Evolutionary conservation across 2,113 vertebrate genomes (phyloP), one percentile per base, ranked within the genome.

Genomic region (Pluvianellus socialis): DNA sequence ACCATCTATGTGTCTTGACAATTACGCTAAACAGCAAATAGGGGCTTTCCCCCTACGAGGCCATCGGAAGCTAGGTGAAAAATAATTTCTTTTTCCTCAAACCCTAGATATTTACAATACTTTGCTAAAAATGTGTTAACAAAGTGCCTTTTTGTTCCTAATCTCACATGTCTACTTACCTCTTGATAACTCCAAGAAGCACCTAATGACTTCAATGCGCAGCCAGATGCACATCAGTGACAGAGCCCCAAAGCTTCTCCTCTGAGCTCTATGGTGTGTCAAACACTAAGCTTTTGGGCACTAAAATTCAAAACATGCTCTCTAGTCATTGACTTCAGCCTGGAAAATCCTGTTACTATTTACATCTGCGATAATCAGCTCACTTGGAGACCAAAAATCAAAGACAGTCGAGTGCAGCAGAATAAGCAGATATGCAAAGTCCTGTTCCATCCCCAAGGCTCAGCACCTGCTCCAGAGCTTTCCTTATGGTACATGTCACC

Each of bases 151-250:
- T 79, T n/a, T 58, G 11, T 22, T 63, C 38, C 22, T 33, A 5
- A 24, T 32, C 42, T 62, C 18, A 17, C 17, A 2, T 1, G 1
- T 49, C 47, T 52, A 10, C 42, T 70, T 6, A 15, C 13, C 61
- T 53, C 45, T 24, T 66, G 22, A 10, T 42, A 44, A 9, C n/a
- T 28, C 38, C 55, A 33, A 44, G 80, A 19, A 65, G n/a, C 2
- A 0, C 16, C 62, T 12, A 3, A 10, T 8, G 18, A 4, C 65
- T 47, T 62, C 56, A 14, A 0, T 1, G 12, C 22, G 53, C 5
- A 55, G n/a, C 44, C 7, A 67, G 40, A 3, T 21, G 28, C 58
- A 35, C 71, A 5, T 9, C 72, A 72, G 38, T 7, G 4, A 4
- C 47, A 24, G 22, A 30, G 59, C 26, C 32, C 40, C 22, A 6